These are phyloP conservation scores for Sarcophaga carnaria DNA, from an alignment of 2,888 invertebrate genomes.

Conservation along the genomic window DNA sequence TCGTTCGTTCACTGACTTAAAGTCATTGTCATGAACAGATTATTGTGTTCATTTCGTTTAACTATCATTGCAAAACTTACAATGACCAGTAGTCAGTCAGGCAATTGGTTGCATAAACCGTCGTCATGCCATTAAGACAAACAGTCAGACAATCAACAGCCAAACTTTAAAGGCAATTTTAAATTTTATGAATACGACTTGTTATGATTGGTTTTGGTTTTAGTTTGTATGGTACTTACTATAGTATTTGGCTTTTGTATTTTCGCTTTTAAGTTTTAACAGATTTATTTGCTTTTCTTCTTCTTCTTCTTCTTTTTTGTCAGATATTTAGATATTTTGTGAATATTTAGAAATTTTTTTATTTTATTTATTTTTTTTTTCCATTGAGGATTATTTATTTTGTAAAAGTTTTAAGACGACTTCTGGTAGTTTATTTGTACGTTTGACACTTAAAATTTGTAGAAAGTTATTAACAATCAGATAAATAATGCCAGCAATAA, in stretches of 20 bases:
- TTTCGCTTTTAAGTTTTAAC: no score
- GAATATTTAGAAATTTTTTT: constrained; percentile 1
- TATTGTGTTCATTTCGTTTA: constrained; percentile 51
- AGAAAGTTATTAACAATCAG: constrained; percentile 66
- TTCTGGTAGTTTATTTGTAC: constrained; percentile 53
- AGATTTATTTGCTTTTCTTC: background rate
- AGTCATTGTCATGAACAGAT: constrained; percentile 62
- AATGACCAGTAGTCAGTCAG: background rate
- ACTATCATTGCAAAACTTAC: background rate
- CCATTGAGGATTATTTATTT: background rate
- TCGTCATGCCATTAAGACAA: background rate
- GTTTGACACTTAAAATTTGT: constrained; percentile 50
- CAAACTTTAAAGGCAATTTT: background rate
- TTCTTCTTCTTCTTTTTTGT: constrained; percentile 9
- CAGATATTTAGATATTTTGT: background rate
- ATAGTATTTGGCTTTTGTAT: no score
- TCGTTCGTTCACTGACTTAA: constrained; percentile 57
- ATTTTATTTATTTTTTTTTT: background rate
- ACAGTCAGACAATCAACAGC: background rate
- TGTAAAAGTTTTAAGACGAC: constrained; percentile 47
- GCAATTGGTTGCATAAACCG: background rate
- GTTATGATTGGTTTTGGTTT: constrained; percentile 45
- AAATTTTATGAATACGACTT: constrained; percentile 15
- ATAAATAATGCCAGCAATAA: constrained; percentile 46
- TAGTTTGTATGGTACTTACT: background rate